Percentiles rank a stretch among this genome's conserved stretches.
phyloP scores from a whole-genome alignment of 30 jellyfish, hydroid and myxozoan genomes.

The Pelagia noctiluca region DNA sequence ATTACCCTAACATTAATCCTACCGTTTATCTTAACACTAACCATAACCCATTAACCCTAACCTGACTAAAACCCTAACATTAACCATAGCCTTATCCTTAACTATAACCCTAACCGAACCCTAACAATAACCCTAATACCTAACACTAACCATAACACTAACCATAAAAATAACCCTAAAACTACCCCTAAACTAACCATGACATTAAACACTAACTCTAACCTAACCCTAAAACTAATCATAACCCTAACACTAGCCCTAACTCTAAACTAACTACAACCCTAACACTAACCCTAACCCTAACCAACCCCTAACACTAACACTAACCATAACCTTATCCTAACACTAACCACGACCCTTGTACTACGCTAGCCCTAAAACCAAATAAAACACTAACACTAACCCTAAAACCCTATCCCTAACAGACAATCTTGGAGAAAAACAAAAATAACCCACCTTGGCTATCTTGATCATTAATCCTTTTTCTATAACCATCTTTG shows the following conservation, averaged over 20 bases:
- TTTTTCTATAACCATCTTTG: constrained; percentile 49
- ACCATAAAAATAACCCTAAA: neutral
- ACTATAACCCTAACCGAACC: neutral
- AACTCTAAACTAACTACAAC: neutral
- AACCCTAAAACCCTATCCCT: constrained; percentile 1
- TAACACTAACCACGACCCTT: neutral
- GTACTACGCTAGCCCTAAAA: neutral
- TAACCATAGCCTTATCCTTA: neutral
- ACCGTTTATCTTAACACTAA: neutral
- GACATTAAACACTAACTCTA: neutral
- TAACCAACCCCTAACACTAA: neutral
- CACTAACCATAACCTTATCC: neutral
- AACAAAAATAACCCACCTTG: constrained; percentile 53
- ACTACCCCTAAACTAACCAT: neutral
- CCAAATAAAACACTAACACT: neutral
- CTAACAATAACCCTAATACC: constrained; percentile 10
- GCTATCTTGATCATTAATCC: constrained; percentile 75
- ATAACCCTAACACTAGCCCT: neutral
- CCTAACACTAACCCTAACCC: neutral
- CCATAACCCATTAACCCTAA: too few relatives aligned
- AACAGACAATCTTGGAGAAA: constrained; percentile 33
- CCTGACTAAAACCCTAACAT: neutral
- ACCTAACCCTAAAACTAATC: neutral
- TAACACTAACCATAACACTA: neutral
- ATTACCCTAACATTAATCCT: neutral